These are phyloP conservation scores for Listronotus bonariensis DNA, from an alignment of 1,140 invertebrate species.

Conservation along the genomic window DNA sequence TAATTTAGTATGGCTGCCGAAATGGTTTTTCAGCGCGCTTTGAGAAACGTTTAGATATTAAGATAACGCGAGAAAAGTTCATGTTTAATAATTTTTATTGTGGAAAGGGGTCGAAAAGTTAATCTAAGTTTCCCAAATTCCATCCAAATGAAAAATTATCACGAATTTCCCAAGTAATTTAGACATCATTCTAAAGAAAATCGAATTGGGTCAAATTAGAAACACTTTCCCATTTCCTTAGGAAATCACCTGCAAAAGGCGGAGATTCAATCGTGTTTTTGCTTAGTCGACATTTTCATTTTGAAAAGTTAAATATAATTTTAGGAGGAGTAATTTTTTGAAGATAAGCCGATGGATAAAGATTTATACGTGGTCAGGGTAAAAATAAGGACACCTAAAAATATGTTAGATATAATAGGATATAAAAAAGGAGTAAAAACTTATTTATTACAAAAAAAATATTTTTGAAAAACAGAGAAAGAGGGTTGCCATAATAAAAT, in stretches of 20 bases:
- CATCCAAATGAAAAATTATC: conserved; percentile 20
- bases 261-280: conserved; percentile 21
- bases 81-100: conserved; percentile 19
- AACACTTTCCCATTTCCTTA: conserved; percentile 44
- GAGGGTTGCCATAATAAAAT: too few species aligned
- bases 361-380: too few species aligned
- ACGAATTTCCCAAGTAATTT: conserved; percentile 33
- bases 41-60: conserved; percentile 11
- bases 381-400: too few species aligned
- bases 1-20: neutral
- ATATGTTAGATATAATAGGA: too few species aligned
- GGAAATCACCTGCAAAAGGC: conserved; percentile 36
- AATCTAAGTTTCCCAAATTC: conserved; percentile 33
- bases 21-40: conserved; percentile 21
- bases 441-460: too few species aligned
- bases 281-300: conserved; percentile 6
- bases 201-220: conserved; percentile 47
- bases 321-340: neutral
- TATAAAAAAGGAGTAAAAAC: too few species aligned
- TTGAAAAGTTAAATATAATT: conserved; percentile 2
- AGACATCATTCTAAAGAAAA: conserved; percentile 22
- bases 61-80: conserved; percentile 33
- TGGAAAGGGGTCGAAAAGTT: conserved; percentile 20
- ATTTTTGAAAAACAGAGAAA: too few species aligned
- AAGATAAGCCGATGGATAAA: too few species aligned